phyloP scores from a whole-genome alignment of 2,113 vertebrate species.

The Rhombomys opimus region DNA sequence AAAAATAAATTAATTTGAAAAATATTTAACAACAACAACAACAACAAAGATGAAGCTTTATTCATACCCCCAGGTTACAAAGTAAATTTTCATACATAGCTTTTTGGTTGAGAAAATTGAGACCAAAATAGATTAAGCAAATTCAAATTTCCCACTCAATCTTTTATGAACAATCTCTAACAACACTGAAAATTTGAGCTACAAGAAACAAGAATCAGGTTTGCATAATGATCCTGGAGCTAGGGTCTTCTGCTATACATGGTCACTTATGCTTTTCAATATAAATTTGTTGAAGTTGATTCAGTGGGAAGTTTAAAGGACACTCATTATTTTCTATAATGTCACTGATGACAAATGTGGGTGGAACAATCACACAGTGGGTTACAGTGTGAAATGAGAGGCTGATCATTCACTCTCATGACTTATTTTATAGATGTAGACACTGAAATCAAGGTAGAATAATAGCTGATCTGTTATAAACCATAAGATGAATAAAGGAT shows the following conservation, averaged over 20 bases:
- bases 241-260: background rate
- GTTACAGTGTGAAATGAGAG: background rate
- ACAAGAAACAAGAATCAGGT: background rate
- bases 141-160: background rate
- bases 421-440: conserved; percentile 17
- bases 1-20: no score
- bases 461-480: background rate
- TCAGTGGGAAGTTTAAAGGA: background rate
- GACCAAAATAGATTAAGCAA: background rate
- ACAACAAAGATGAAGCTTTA: background rate
- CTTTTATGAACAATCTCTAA: background rate
- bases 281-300: conserved; percentile 32
- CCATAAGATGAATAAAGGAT: background rate
- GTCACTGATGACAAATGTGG: background rate
- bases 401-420: background rate
- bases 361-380: background rate
- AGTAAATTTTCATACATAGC: background rate
- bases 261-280: background rate
- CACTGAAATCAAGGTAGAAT: background rate
- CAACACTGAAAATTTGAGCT: background rate
- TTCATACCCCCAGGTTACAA: background rate
- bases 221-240: background rate
- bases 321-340: background rate
- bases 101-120: conserved; percentile 15
- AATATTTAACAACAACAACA: no score